A percentile compares a stretch with the other conserved stretches of the same genome.
These are phyloP conservation scores for Phalera bucephala DNA, from an alignment of 2,888 invertebrate genomes.

Conservation along the genomic window DNA sequence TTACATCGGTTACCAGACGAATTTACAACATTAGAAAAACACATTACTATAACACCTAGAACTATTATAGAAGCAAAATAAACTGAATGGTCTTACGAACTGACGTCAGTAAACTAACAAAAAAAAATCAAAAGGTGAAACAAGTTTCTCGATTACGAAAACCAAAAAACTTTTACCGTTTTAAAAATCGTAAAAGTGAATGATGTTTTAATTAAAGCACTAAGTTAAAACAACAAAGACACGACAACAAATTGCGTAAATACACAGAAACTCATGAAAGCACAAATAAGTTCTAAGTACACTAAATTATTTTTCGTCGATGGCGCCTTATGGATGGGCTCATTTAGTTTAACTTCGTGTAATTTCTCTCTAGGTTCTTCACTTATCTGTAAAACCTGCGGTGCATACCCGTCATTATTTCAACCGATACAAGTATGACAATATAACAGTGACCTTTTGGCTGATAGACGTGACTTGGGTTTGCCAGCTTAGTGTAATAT, in stretches of 20 bases:
- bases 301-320: too few relatives aligned
- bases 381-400: too few relatives aligned
- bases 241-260: background rate
- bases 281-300: too few relatives aligned
- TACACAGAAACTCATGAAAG: too few relatives aligned
- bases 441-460: too few relatives aligned
- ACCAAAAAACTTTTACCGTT: background rate
- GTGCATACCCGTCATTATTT: too few relatives aligned
- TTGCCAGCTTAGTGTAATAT: too few relatives aligned
- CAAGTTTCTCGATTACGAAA: background rate
- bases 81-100: background rate
- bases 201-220: background rate
- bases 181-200: background rate
- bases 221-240: background rate
- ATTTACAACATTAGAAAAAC: slow-evolving; percentile 6
- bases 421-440: too few relatives aligned
- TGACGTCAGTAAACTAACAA: background rate
- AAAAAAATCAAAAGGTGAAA: slow-evolving; percentile 8
- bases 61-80: background rate
- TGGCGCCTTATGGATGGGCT: too few relatives aligned
- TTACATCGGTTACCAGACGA: slow-evolving; percentile 12
- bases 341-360: too few relatives aligned
- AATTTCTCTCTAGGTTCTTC: too few relatives aligned
- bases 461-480: too few relatives aligned
- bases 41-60: background rate